Evolutionary conservation across 2,113 vertebrate genomes (phyloP), one percentile per base, ranked within the genome.

Genomic region (Anoura caudifer): DNA sequence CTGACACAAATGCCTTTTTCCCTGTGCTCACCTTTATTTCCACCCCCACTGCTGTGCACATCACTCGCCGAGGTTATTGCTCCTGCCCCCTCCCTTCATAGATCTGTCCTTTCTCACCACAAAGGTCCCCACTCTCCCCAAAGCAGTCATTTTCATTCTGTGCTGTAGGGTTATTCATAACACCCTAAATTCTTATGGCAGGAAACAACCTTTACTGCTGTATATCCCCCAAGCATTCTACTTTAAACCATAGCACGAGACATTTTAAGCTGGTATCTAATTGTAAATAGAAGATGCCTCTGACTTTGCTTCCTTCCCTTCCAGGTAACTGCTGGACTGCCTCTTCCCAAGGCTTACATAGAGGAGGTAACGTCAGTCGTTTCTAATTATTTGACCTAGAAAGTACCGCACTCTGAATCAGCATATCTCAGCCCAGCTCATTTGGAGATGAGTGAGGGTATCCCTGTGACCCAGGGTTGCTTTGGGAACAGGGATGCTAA

Each of bases 321-420:
- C 5, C 92, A 99, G 99, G 99, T 99, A 56, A 99, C 99, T 41
- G 99, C 99, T 95, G 99, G 99, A 43, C 98, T 99, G 91, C 99
- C 99, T 24, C 98, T 99, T 86, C 99, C 99, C 0, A 99, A 99
- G 97, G 99, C 99, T 96, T 99, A 99, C 95, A 98, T 84, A 31
- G 99, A 99, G 90, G 99, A 99, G 99, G 99, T 99, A 99, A 98
- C 31, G 15, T 91, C 43, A 10, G 1, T 79, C 20, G 12, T 88
- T 95, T 91, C 81, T 84, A 43, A 28, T 81, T 26, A 15, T 12
- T 72, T 89, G 28, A 77, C 69, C 54, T 86, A 80, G 73, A 88
- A 88, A 63, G 47, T 31, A 47, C 22, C 67, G 26, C 26, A 56
- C 4, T 5, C 61, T 3, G 28, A 56, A 36, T 63, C 65, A 76